Percentiles rank a stretch among this genome's conserved stretches.
Evolutionary conservation across 2,113 vertebrate genomes (phyloP).

Genomic region (Pagrus major): DNA sequence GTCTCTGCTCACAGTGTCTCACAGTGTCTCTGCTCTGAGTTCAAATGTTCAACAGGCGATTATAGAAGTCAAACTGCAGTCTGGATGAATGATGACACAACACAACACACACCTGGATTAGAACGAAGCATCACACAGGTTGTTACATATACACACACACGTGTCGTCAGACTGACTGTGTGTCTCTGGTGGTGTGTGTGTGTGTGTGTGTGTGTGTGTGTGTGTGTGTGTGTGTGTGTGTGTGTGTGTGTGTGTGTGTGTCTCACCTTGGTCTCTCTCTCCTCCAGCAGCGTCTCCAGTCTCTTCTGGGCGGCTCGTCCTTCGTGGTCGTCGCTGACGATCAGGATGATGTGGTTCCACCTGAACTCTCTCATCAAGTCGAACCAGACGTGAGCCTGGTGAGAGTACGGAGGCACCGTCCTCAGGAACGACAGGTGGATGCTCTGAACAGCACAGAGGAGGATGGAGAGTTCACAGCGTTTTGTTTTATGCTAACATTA

Average conservation of each 20-base stretch:
- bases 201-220: background rate
- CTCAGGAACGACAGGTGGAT: conserved; percentile 98
- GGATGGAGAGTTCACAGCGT: background rate
- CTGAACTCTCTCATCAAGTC: conserved; percentile 98
- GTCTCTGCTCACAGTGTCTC: too few relatives aligned
- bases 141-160: conserved; percentile 1
- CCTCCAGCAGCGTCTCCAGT: conserved; percentile 97
- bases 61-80: conserved; percentile 33
- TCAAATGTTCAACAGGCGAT: background rate
- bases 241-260: background rate
- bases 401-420: conserved; percentile 96
- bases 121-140: background rate
- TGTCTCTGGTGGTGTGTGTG: background rate
- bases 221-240: background rate
- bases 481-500: too few relatives aligned
- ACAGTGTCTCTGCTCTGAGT: too few relatives aligned
- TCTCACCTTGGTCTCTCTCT: conserved; percentile 96
- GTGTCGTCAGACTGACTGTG: background rate
- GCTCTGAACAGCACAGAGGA: conserved; percentile 85
- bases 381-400: conserved; percentile 99
- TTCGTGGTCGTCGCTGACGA: conserved; percentile 98
- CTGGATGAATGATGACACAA: conserved; percentile 2
- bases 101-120: conserved; percentile 13
- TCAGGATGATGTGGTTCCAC: conserved; percentile 98
- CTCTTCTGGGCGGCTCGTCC: conserved; percentile 97